Evolutionary conservation across 2,888 invertebrate species (phyloP).

Genomic region (Drosophila bunnanda): DNA sequence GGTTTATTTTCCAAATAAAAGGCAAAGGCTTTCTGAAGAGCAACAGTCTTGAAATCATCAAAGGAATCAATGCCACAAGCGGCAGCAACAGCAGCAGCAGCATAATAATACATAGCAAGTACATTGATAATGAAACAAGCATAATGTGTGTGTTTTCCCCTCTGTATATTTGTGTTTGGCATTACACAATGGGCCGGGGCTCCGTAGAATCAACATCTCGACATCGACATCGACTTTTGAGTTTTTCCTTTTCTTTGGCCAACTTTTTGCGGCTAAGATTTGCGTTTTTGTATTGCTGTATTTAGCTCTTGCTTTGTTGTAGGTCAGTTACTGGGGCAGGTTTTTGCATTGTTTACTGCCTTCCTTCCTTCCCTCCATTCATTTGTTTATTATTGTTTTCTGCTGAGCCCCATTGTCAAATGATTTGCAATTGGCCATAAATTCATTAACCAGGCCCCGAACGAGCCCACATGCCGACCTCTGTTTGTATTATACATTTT

Average conservation of each 20-base stretch:
- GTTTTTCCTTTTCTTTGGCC: slow-evolving; percentile 52
- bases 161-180: slow-evolving; percentile 26
- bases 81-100: neutral
- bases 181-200: slow-evolving; percentile 46
- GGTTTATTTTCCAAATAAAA: slow-evolving; percentile 36
- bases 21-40: slow-evolving; percentile 41
- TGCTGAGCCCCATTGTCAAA: slow-evolving; percentile 50
- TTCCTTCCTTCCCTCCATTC: slow-evolving; percentile 11
- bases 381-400: slow-evolving; percentile 28
- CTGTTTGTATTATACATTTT: slow-evolving; percentile 33
- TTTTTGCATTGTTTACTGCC: slow-evolving; percentile 53
- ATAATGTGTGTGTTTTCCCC: slow-evolving; percentile 40
- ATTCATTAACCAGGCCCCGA: slow-evolving; percentile 41
- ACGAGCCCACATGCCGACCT: slow-evolving; percentile 39
- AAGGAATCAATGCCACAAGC: slow-evolving; percentile 66
- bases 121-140: slow-evolving; percentile 70
- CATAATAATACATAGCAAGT: slow-evolving; percentile 58
- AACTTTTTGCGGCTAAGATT: slow-evolving; percentile 68
- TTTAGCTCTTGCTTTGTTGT: slow-evolving; percentile 48
- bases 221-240: slow-evolving; percentile 47
- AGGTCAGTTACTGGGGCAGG: slow-evolving; percentile 72
- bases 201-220: slow-evolving; percentile 24
- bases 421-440: slow-evolving; percentile 69
- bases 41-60: slow-evolving; percentile 33
- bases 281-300: slow-evolving; percentile 39